Evolutionary conservation across 2,797 vertebrate species (phyloP), one percentile per base, ranked within the genome.

Genomic region (Rallus crepitans): DNA sequence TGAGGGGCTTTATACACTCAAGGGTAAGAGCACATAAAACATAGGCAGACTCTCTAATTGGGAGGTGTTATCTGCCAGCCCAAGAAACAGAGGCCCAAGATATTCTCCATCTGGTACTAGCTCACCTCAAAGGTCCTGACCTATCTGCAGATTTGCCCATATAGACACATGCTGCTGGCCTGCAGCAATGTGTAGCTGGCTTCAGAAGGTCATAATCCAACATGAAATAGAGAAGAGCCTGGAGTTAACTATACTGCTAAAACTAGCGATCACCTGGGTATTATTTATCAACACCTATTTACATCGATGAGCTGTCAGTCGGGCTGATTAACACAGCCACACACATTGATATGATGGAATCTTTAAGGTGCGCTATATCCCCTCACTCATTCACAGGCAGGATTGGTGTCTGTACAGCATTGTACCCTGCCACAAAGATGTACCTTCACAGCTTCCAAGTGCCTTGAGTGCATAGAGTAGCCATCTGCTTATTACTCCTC

Each of bases 31-130:
- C 35, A 31, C 25, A 56, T 19, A 40, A 80, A 66, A 50, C 0
- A 0, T 5, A 7, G 1, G 25, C 18, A 71, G 4, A 37, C 3
- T 17, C 3, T 9, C 23, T 45, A 66, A 39, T 1, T 59, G 40
- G 16, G 14, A 87, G 25, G 7, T 35, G 7, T 53, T 56, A 42
- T 15, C 56, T 31, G 18, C 27, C 71, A 89, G 66, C 8, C 11
- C 35, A 64, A 37, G 25, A 2, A 2, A 68, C 39, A 73, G 35
- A 73, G 14, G 7, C 9, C 9, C 28, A 47, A 21, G 30, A 56
- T 25, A 8, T 77, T 75, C 37, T 76, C 60, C 33, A 57, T 23
- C 3, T 64, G 48, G 12, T 33, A 68, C 27, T 47, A 63, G 30
- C 12, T 66, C 64, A 87, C 12, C 31, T 64, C 42, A 77, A 40